A percentile compares a stretch with the other conserved stretches of the same genome.
Evolutionary conservation across 2,797 vertebrate genomes (phyloP).

Genomic region (Otus scops): DNA sequence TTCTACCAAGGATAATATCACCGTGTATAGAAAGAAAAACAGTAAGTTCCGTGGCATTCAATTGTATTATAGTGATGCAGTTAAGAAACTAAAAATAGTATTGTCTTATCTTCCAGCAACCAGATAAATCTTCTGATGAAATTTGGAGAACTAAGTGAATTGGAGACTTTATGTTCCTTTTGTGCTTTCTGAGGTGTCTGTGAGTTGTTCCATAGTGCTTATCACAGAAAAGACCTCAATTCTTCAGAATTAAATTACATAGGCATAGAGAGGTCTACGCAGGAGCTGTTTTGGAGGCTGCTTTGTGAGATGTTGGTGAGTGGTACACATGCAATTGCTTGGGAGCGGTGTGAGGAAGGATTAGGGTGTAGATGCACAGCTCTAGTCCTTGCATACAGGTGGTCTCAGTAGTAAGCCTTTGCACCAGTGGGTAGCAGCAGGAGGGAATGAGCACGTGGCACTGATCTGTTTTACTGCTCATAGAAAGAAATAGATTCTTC

Average conservation of each 20-base stretch:
- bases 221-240: not conserved
- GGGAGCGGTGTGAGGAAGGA: not conserved
- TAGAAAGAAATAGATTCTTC: not conserved
- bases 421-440: not conserved
- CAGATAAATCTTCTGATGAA: not conserved
- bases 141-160: not conserved
- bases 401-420: not conserved
- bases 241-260: not conserved
- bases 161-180: not conserved
- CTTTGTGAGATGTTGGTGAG: rapidly evolving
- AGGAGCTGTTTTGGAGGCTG: not conserved
- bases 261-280: not conserved
- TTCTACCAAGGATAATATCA: not conserved
- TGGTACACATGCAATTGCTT: not conserved
- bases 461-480: not conserved
- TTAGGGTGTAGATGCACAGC: not conserved
- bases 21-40: not conserved
- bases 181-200: not conserved
- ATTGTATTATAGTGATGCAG: not conserved
- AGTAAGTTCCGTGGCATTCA: not conserved
- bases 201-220: not conserved
- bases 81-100: not conserved
- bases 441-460: rapidly evolving
- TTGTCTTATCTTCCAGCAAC: not conserved
- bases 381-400: not conserved